These are phyloP conservation scores for Eupithecia vulgata DNA, from an alignment of 2,888 invertebrate species.

Conservation along the genomic window DNA sequence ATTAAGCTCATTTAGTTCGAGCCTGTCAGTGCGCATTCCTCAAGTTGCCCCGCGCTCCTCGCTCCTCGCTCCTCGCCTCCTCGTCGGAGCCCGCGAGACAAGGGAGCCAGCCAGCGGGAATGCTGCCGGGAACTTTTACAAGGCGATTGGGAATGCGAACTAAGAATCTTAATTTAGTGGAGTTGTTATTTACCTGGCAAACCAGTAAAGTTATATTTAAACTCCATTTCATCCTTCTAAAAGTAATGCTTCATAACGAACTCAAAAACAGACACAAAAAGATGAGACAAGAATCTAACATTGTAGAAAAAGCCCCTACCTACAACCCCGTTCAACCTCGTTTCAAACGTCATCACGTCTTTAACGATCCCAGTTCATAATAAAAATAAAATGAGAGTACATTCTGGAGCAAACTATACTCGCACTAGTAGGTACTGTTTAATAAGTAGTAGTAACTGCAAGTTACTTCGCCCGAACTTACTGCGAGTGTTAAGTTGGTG, in stretches of 20 bases:
- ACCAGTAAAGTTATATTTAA: too few relatives aligned
- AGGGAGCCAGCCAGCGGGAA: constrained; percentile 12
- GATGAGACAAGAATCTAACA: neutral
- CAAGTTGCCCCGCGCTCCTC: constrained; percentile 17
- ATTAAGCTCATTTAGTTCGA: constrained; percentile 70
- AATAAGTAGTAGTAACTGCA: neutral
- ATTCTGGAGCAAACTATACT: neutral
- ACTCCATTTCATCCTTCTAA: too few relatives aligned
- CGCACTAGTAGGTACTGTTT: neutral
- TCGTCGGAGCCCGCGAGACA: neutral
- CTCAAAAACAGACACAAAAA: too few relatives aligned
- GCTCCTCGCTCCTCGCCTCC: constrained; percentile 2
- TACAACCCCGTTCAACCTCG: neutral
- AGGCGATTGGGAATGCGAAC: constrained; percentile 31
- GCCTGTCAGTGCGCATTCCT: constrained; percentile 44
- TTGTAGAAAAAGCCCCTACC: neutral
- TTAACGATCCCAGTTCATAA: neutral
- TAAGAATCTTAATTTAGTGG: constrained; percentile 29
- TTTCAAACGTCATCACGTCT: neutral
- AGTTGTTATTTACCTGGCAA: constrained; percentile 19
- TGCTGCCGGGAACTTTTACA: constrained; percentile 37
- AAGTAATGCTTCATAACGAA: too few relatives aligned
- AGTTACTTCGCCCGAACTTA: neutral
- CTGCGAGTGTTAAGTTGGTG: constrained; percentile 5
- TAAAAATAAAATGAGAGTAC: neutral